These are phyloP conservation scores for Deilephila elpenor DNA, from an alignment of 2,888 invertebrate species.

Conservation along the genomic window DNA sequence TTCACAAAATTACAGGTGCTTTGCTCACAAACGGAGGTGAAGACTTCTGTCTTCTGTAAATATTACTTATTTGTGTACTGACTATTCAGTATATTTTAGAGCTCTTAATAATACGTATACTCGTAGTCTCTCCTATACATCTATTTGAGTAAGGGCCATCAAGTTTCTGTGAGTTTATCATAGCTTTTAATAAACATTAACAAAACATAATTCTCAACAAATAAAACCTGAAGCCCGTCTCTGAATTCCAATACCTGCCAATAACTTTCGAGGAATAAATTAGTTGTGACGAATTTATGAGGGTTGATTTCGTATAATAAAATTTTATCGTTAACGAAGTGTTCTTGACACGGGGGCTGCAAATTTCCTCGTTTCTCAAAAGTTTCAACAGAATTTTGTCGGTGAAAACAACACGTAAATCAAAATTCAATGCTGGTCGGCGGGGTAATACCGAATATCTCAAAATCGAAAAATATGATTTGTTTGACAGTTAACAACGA, in stretches of 20 bases:
- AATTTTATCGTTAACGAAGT: conserved; percentile 31
- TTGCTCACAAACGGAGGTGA: not conserved
- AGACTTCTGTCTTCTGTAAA: no score
- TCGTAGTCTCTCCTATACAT: no score
- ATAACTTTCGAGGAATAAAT: conserved; percentile 15
- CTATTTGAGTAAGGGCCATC: no score
- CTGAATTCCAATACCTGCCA: conserved; percentile 19
- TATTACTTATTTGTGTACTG: no score
- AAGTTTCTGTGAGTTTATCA: no score
- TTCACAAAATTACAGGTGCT: not conserved
- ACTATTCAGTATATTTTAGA: no score
- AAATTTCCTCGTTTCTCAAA: conserved; percentile 25
- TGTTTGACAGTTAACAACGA: not conserved
- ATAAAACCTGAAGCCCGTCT: not conserved
- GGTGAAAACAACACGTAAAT: conserved; percentile 22
- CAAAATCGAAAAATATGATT: not conserved
- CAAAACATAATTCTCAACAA: not conserved
- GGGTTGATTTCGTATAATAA: conserved; percentile 25
- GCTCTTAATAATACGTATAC: no score
- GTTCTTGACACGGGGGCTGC: conserved; percentile 28
- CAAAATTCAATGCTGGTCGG: not conserved
- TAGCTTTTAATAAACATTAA: not conserved
- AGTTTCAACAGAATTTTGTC: conserved; percentile 27
- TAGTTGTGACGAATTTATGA: conserved; percentile 27
- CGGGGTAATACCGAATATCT: not conserved